phyloP scores from a whole-genome alignment of 2,797 vertebrate species.

The Odontamblyopus rebecca region DNA sequence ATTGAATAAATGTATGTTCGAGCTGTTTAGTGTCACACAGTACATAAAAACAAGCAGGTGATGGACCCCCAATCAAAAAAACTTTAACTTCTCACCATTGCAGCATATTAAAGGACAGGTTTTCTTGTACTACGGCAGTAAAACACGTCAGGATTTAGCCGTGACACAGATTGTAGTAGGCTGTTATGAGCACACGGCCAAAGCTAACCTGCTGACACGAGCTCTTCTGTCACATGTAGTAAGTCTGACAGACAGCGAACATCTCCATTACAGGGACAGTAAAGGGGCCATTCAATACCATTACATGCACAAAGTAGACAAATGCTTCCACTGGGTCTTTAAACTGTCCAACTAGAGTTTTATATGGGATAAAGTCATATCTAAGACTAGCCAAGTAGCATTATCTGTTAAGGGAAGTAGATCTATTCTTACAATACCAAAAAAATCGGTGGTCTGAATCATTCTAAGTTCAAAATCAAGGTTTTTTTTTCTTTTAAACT shows the following conservation, averaged over 20 bases:
- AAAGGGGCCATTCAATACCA: conserved; percentile 24
- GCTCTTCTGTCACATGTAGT: conserved; percentile 25
- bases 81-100: neutral
- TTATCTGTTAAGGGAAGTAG: too few relatives aligned
- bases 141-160: conserved; percentile 25
- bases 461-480: too few relatives aligned
- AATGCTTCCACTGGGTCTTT: neutral
- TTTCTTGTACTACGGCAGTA: conserved; percentile 15
- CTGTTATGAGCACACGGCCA: conserved; percentile 21
- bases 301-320: neutral
- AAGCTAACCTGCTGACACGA: conserved; percentile 44
- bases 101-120: neutral
- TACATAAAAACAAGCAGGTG: too few relatives aligned
- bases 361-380: too few relatives aligned
- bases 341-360: too few relatives aligned
- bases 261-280: conserved; percentile 49
- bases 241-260: conserved; percentile 44
- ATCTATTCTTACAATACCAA: too few relatives aligned
- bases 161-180: conserved; percentile 29
- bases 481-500: too few relatives aligned
- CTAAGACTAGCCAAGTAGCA: too few relatives aligned
- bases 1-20: too few relatives aligned
- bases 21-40: too few relatives aligned
- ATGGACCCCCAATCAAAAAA: too few relatives aligned
- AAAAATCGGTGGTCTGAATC: too few relatives aligned